Evolutionary conservation across 2,113 vertebrate genomes (phyloP).

Genomic region (Lasiurus borealis): DNA sequence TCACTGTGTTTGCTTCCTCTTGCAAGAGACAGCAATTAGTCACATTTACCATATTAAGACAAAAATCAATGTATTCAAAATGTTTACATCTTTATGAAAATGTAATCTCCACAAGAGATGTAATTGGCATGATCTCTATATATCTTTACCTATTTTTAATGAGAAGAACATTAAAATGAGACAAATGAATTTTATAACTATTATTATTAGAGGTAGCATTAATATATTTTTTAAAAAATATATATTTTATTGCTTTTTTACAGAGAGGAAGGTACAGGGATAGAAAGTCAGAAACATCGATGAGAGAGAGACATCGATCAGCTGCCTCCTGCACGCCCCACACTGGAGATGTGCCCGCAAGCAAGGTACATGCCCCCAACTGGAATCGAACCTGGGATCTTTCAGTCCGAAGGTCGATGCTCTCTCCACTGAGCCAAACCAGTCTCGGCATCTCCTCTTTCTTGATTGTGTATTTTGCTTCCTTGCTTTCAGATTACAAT

Average conservation of each 20-base stretch:
- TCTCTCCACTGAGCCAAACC: too few species aligned
- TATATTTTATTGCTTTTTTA: too few species aligned
- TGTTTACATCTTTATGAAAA: conserved; percentile 38
- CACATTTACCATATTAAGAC: neutral
- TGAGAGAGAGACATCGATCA: too few species aligned
- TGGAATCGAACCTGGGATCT: too few species aligned
- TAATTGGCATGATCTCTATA: neutral
- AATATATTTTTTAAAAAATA: neutral
- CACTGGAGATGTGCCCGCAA: too few species aligned
- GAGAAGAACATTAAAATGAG: neutral
- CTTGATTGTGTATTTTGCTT: neutral
- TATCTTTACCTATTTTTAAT: neutral
- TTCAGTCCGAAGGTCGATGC: too few species aligned
- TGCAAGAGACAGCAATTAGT: conserved; percentile 37
- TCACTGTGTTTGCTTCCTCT: neutral
- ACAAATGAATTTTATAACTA: neutral
- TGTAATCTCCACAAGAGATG: neutral
- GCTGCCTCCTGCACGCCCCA: too few species aligned
- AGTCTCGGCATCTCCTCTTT: neutral
- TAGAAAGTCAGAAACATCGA: too few species aligned
- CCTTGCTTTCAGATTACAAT: neutral
- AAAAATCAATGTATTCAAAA: conserved; percentile 48
- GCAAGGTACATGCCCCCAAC: too few species aligned
- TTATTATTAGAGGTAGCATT: neutral
- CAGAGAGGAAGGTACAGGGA: too few species aligned